Base-by-base conservation (phyloP, 2,113 vertebrate species). In the Dipodomys stephensi region DNA sequence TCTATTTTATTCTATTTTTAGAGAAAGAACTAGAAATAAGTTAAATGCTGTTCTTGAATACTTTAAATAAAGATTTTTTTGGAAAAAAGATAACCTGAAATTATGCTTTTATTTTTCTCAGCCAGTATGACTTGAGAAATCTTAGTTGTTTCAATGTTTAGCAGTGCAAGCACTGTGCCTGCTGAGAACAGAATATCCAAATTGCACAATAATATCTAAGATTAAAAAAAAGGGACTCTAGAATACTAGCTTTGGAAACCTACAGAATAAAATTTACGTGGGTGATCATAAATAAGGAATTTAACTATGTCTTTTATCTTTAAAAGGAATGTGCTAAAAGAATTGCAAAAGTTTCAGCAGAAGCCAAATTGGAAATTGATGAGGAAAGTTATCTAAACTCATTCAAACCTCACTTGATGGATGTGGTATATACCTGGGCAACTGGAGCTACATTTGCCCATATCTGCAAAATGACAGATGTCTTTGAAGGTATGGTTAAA, bases 381-480 rank as follows among this genome's bases (percentile, higher is more conserved):
- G 99, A 99, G 96, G 99, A 99, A 93, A 98, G 98, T 0, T 99
- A 99, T 9, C 97, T 99, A 39, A 98, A 98, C 97, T 98, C 99
- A 49, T 99, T 99, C 95, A 99, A 98, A 60, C 99, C 99, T 49
- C 99, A 99, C 97, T 98, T 99, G 88, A 99, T 99, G 99, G 99
- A 99, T 84, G 99, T 99, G 65, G 98, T 99, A 1, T 99, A 98
- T 89, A 99, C 99, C 0, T 99, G 99, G 99, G 99, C 99, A 71
- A 99, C 99, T 25, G 99, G 99, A 27, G 98, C 99, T 74, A 99
- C 99, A 0, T 99, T 99, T 68, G 99, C 99, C 67, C 99, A 99
- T 84, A 99, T 99, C 97, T 99, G 99, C 98, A 99, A 99, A 97
- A 99, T 99, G 99, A 99, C 99, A 0, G 99, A 99, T 85, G 99